Evolutionary conservation across 2,888 invertebrate species (phyloP).

Genomic region (Amphiduros pacificus): DNA sequence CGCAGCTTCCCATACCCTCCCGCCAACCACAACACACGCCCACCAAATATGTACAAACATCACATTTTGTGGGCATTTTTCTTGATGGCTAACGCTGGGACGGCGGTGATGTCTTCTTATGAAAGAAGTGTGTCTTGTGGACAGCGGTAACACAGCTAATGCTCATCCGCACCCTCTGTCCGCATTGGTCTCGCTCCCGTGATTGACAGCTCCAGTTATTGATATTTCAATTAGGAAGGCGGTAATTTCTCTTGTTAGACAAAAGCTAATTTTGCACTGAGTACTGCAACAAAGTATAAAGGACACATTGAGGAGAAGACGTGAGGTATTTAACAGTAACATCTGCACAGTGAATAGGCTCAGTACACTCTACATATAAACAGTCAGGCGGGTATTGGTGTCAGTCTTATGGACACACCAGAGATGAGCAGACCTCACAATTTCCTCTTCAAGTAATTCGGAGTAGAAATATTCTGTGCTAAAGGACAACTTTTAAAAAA

Average conservation of each 20-base stretch:
- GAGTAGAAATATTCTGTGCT: too few relatives aligned
- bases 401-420: background rate
- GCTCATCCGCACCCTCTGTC: background rate
- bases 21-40: background rate
- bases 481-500: too few relatives aligned
- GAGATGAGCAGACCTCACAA: background rate
- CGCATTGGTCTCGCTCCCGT: background rate
- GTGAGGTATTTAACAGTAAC: background rate
- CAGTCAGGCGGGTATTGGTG: too few relatives aligned
- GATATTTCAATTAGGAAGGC: conserved; percentile 24
- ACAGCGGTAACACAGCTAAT: too few relatives aligned
- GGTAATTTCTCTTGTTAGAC: conserved; percentile 22
- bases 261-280: conserved; percentile 15
- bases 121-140: too few relatives aligned
- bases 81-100: too few relatives aligned
- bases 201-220: conserved; percentile 21
- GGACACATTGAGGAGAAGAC: background rate
- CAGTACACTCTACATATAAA: too few relatives aligned
- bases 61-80: too few relatives aligned
- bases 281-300: background rate
- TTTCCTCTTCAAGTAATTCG: too few relatives aligned
- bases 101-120: too few relatives aligned
- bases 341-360: too few relatives aligned
- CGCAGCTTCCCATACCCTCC: background rate
- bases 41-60: background rate